Evolutionary conservation across 2,113 vertebrate genomes (phyloP).

Genomic region (Stigmatopora argus): DNA sequence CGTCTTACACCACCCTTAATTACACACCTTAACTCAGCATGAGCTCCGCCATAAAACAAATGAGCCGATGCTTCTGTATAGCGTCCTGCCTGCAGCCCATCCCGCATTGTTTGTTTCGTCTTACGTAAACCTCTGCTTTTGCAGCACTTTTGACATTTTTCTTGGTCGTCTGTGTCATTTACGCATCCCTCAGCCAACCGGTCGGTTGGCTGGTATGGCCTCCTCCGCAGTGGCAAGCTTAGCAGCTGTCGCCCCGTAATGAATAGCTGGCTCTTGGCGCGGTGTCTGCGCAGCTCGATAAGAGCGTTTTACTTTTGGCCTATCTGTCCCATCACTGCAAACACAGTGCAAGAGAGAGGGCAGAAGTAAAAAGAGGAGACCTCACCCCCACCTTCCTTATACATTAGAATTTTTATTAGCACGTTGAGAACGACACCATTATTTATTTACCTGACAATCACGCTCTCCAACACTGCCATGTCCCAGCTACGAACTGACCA

Average conservation of each 20-base stretch:
- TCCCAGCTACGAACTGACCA: constrained; percentile 21
- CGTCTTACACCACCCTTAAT: constrained; percentile 32
- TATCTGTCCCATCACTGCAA: constrained; percentile 58
- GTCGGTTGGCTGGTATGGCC: constrained; percentile 2
- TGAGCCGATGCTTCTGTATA: constrained; percentile 36
- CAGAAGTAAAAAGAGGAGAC: not conserved
- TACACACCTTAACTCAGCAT: constrained; percentile 28
- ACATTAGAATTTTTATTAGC: constrained; percentile 71
- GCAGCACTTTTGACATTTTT: constrained; percentile 27
- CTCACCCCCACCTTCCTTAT: constrained; percentile 14
- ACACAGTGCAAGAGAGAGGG: constrained; percentile 10
- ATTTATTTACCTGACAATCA: constrained; percentile 44
- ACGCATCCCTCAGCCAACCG: constrained; percentile 7
- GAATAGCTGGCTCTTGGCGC: constrained; percentile 56
- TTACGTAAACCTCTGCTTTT: constrained; percentile 9
- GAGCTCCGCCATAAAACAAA: constrained; percentile 52
- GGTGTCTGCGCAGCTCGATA: constrained; percentile 62
- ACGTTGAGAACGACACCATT: constrained; percentile 41
- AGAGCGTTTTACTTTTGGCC: constrained; percentile 44
- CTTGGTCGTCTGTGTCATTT: constrained; percentile 15
- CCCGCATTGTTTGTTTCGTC: not conserved
- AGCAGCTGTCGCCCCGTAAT: constrained; percentile 62
- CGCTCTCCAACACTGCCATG: not conserved
- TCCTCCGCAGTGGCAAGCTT: constrained; percentile 25
- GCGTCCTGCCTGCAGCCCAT: constrained; percentile 13